Base-by-base conservation (phyloP, 2,797 vertebrate species). In the Chelmon rostratus region DNA sequence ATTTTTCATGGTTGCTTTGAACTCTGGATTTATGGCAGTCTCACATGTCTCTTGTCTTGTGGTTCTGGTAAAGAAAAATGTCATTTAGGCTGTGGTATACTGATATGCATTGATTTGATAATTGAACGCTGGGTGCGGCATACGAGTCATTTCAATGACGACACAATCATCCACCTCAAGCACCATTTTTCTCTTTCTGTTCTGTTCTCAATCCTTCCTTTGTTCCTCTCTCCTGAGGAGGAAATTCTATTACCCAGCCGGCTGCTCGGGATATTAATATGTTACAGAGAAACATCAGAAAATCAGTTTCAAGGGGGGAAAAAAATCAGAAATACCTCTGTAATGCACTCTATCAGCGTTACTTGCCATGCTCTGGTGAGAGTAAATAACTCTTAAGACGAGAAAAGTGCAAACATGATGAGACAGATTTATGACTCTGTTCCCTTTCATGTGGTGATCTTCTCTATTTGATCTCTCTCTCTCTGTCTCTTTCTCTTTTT, bases 1-100 rank as follows among this genome's bases (percentile, higher is more conserved):
- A 63, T 56, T 73, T 68, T 77, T 81, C 69, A 71, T 69, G 64
- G 79, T 42, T 63, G 53, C 78, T 88, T 88, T 88, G 75, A 91
- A 86, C 82, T 79, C 40, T 52, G 37, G 49, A 72, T 82, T 82
- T 83, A 76, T 74, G 54, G 50, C 74, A 72, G 49, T 68, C 62
- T 82, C 73, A 73, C 28, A 61, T 69, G 73, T 73, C 71, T 62
- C n/a, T 40, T 68, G 73, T 74, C 74, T 81, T 90, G 84, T 89
- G 84, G 86, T 73, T 88, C 69, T 72, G 37, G 69, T 70, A 62
- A 23, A 73, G 71, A 72, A 46, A 81, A 15, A 61, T 52, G 28
- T 42, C 23, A 52, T 61, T 82, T 52, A 79, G 62, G 62, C 58
- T 81, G 75, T 68, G 76, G 73, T 79, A 53, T 73, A 73, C 58